Evolutionary conservation across 1,140 invertebrate species (phyloP), one percentile per base, ranked within the genome.

Genomic region (Platorchestia sp.): DNA sequence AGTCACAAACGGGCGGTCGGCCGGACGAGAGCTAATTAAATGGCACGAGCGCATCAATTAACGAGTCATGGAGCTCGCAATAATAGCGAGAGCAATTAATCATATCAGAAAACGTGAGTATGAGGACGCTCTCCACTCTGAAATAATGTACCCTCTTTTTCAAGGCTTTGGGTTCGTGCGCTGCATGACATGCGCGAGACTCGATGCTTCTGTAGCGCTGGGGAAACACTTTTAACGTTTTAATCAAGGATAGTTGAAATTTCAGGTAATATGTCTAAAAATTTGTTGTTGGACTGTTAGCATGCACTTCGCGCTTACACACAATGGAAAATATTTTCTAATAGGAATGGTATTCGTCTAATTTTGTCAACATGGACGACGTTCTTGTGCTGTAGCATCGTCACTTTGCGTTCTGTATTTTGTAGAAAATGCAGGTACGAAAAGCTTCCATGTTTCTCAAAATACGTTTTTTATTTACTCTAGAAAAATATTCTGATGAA

Each of bases 31-130:
- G 87, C 91, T 93, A 93, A 93, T 93, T 93, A 93, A 93, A 93
- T 93, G 45, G 91, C 91, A 93, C 91, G 91, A 93, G 91, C 91
- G 91, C 91, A 45, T 93, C 45, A 93, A 93, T 93, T 93, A 93
- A 93, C 41, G 91, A 93, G 91, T 93, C 91, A 93, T 45, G 91
- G 91, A 47, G 91, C 91, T 93, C 91, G 45, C 91, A 93, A 93
- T 93, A 93, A 93, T 93, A 93, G 91, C 91, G 7, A 47, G 43
- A 93, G 91, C 91, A 40, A 44, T 93, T 93, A 93, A 93, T 93
- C 45, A 93, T 47, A 47, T 93, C 43, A 93, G 47, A 44, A 93
- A 93, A 45, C 91, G 91, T 93, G 91, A 93, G 91, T 44, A 93
- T 93, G 91, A 47, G 45, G 91, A 93, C 43, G 45, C 43, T 93